phyloP scores from a whole-genome alignment of 2,888 invertebrate species.

The Imbricaverruca yamaguchii region DNA sequence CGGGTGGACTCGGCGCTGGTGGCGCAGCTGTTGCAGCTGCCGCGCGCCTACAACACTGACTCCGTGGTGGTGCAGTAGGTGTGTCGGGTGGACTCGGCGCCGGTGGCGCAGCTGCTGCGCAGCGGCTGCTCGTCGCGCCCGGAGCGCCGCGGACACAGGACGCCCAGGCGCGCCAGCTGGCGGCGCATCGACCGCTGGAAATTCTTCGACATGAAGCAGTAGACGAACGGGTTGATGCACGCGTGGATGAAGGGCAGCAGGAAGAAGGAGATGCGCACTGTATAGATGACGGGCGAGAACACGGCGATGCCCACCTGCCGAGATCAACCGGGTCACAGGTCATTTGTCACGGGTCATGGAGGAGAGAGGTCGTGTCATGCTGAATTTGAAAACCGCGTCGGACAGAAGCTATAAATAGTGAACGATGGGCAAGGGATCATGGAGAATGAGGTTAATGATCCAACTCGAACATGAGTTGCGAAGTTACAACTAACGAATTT shows the following conservation, averaged over 20 bases:
- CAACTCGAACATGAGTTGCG: too few relatives aligned
- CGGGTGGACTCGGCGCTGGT: neutral
- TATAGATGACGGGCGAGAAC: constrained; percentile 29
- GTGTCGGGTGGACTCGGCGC: constrained; percentile 8
- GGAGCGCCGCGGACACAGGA: constrained; percentile 2
- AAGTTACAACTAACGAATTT: too few relatives aligned
- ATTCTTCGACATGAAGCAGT: constrained; percentile 39
- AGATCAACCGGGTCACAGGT: too few relatives aligned
- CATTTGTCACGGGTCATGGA: too few relatives aligned
- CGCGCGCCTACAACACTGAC: neutral
- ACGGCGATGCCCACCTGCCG: neutral
- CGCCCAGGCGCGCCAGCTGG: constrained; percentile 23
- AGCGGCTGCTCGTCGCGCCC: neutral
- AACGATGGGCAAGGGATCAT: too few relatives aligned
- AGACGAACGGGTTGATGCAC: constrained; percentile 37
- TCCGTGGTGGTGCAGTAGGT: constrained; percentile 4
- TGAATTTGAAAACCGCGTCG: too few relatives aligned
- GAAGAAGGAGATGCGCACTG: constrained; percentile 31
- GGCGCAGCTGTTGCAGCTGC: neutral
- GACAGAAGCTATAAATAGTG: too few relatives aligned
- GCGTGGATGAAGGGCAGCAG: constrained; percentile 37
- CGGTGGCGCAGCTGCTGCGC: constrained; percentile 23
- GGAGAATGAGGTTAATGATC: too few relatives aligned
- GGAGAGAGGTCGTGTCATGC: too few relatives aligned
- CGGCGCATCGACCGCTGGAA: constrained; percentile 35